Evolutionary conservation across 2,797 vertebrate species (phyloP).

Genomic region (Psittacula echo): DNA sequence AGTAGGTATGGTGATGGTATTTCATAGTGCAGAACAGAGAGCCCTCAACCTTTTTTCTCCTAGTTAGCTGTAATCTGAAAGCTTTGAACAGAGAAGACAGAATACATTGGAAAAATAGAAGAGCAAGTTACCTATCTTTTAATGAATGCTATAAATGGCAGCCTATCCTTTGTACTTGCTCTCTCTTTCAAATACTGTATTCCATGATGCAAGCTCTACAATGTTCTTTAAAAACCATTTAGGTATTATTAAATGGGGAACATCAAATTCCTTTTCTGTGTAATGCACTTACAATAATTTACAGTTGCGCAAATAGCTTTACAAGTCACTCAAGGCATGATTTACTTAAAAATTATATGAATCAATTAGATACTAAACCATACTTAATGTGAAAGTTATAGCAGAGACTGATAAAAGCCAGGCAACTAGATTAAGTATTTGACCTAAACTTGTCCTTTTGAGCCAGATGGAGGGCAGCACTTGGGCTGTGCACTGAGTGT

Average conservation of each 20-base stretch:
- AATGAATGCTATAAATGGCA: background rate
- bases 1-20: background rate
- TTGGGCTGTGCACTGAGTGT: background rate
- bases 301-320: constrained; percentile 40
- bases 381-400: constrained; percentile 1
- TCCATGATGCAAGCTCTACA: background rate
- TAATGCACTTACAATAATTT: constrained; percentile 31
- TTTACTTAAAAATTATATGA: constrained; percentile 48
- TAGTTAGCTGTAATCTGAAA: background rate
- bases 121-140: background rate
- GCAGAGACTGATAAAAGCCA: constrained; percentile 12
- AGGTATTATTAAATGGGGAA: constrained; percentile 37
- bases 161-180: background rate
- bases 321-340: constrained; percentile 2
- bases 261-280: constrained; percentile 20
- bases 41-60: background rate
- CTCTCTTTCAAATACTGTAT: background rate
- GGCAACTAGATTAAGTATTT: constrained; percentile 31
- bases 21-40: background rate
- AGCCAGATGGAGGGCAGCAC: background rate
- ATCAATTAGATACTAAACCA: constrained; percentile 34
- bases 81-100: background rate
- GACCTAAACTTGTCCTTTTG: constrained; percentile 51
- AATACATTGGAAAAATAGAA: background rate
- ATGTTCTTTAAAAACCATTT: constrained; percentile 49